phyloP scores from a whole-genome alignment of 2,888 invertebrate species.

The Lochmaea capreae region DNA sequence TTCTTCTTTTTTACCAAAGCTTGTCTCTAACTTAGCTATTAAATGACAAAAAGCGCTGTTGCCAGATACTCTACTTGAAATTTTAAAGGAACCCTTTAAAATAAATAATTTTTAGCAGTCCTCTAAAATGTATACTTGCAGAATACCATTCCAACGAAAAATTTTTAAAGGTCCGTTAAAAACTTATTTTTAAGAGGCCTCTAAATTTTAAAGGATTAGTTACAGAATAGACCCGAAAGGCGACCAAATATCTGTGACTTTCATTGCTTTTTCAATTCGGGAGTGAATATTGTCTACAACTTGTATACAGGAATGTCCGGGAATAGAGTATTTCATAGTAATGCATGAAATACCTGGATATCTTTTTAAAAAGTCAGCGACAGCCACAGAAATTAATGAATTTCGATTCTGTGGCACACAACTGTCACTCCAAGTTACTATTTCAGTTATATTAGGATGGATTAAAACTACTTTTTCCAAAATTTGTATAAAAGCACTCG shows the following conservation, averaged over 20 bases:
- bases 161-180: too few relatives aligned
- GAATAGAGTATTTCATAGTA: constrained; percentile 41
- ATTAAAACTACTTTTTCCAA: constrained; percentile 21
- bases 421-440: constrained; percentile 15
- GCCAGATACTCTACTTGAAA: too few relatives aligned
- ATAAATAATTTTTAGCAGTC: too few relatives aligned
- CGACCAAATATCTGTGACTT: constrained; percentile 32
- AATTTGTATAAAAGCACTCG: constrained; percentile 42
- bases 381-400: neutral
- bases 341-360: constrained; percentile 4
- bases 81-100: too few relatives aligned
- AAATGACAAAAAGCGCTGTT: too few relatives aligned
- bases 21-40: too few relatives aligned
- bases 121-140: too few relatives aligned
- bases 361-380: constrained; percentile 40
- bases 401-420: constrained; percentile 20
- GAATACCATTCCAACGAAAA: too few relatives aligned
- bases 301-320: constrained; percentile 49
- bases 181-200: too few relatives aligned
- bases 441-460: constrained; percentile 15
- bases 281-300: constrained; percentile 49
- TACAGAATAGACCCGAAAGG: too few relatives aligned
- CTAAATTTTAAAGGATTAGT: too few relatives aligned
- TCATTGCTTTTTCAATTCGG: constrained; percentile 39
- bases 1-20: too few relatives aligned